Evolutionary conservation across 1,140 invertebrate species (phyloP).

Genomic region (Halotydeus destructor): DNA sequence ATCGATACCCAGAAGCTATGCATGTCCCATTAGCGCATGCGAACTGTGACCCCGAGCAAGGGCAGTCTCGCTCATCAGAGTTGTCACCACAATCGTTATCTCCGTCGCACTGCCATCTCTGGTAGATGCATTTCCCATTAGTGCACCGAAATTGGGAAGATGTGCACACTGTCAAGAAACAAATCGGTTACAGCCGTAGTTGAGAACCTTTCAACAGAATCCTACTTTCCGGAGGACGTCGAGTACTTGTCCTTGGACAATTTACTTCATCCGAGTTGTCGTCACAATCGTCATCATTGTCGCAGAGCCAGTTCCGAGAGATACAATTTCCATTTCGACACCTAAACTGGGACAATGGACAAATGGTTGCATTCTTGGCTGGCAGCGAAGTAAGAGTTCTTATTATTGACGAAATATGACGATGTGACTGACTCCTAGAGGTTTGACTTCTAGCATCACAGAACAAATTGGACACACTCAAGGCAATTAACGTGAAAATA

Average conservation of each 20-base stretch:
- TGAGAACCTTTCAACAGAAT: too few species aligned
- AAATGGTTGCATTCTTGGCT: too few species aligned
- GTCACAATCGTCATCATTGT: slow-evolving; percentile 78
- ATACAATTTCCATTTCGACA: slow-evolving; percentile 80
- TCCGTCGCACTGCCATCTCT: slow-evolving; percentile 66
- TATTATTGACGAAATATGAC: too few species aligned
- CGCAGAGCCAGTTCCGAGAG: slow-evolving; percentile 64
- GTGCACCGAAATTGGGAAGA: slow-evolving; percentile 84
- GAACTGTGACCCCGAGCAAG: too few species aligned
- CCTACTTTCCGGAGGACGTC: too few species aligned
- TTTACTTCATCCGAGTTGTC: slow-evolving; percentile 77
- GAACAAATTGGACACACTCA: too few species aligned
- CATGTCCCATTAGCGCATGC: slow-evolving; percentile 81
- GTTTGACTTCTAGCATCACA: too few species aligned
- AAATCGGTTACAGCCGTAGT: too few species aligned
- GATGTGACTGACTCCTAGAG: too few species aligned
- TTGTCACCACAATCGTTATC: slow-evolving; percentile 78
- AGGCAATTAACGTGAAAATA: too few species aligned
- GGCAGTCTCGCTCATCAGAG: slow-evolving; percentile 74
- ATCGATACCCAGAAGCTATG: slow-evolving; percentile 63
- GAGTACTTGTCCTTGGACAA: slow-evolving; percentile 45
- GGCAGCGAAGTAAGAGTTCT: too few species aligned
- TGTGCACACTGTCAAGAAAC: too few species aligned
- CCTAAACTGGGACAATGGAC: slow-evolving; percentile 71
- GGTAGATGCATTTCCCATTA: slow-evolving; percentile 72